Conservation (phyloP, 2,113 vertebrate genomes). For the Oreochromis spilurus region DNA sequence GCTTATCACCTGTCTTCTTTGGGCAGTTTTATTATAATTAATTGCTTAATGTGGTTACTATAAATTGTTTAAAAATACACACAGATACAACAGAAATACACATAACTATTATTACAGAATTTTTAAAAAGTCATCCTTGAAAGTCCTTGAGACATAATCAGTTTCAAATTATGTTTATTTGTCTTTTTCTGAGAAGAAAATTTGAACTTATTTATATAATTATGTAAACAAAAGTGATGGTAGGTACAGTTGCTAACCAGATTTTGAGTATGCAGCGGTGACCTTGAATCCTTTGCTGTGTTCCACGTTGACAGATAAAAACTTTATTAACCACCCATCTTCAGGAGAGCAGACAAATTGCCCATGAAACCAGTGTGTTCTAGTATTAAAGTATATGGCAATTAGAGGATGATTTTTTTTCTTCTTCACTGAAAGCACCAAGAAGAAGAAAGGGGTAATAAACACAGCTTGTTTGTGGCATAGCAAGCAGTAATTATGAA, state of each 20-base stretch:
- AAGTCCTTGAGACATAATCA: conserved; percentile 71
- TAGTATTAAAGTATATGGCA: conserved; percentile 62
- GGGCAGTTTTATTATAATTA: conserved; percentile 58
- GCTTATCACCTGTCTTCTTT: background rate
- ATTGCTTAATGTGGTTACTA: conserved; percentile 62
- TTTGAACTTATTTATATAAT: conserved; percentile 64
- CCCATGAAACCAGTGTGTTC: conserved; percentile 37
- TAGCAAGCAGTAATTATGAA: conserved; percentile 69
- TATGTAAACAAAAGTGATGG: conserved; percentile 63
- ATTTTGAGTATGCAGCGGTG: conserved; percentile 29
- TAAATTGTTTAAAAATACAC: conserved; percentile 49
- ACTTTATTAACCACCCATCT: conserved; percentile 65
- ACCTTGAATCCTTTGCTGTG: conserved; percentile 58
- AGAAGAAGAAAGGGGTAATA: conserved; percentile 54
- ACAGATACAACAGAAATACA: conserved; percentile 56
- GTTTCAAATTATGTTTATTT: conserved; percentile 65
- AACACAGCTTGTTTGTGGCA: conserved; percentile 65
- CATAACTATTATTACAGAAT: conserved; percentile 52
- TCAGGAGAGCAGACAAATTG: conserved; percentile 49
- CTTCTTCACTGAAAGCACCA: conserved; percentile 20
- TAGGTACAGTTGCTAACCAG: conserved; percentile 13
- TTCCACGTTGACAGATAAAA: conserved; percentile 61
- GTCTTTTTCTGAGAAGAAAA: conserved; percentile 38
- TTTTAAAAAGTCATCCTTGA: conserved; percentile 66
- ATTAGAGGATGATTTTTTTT: conserved; percentile 59